Evolutionary conservation across 2,888 invertebrate species (phyloP).

Genomic region (Rhingia rostrata): DNA sequence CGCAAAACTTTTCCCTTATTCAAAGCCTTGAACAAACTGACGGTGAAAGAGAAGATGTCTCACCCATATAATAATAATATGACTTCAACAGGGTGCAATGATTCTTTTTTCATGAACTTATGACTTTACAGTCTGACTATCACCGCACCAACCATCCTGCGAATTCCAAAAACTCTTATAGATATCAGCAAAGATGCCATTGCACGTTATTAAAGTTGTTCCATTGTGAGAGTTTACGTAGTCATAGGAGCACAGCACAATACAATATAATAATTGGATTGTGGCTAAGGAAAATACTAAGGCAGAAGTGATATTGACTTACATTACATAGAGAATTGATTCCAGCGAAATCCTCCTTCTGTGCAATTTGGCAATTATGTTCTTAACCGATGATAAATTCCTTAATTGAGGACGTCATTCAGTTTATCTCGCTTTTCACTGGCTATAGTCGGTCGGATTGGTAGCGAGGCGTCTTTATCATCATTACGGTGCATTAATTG

Average conservation of each 20-base stretch:
- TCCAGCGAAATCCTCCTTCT: conserved; percentile 42
- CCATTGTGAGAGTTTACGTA: conserved; percentile 1
- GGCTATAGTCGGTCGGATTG: not conserved
- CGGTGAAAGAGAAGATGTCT: conserved; percentile 37
- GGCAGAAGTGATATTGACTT: not conserved
- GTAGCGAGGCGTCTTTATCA: conserved; percentile 36
- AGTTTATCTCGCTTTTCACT: conserved; percentile 9
- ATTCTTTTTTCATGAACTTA: conserved; percentile 41
- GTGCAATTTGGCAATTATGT: conserved; percentile 57
- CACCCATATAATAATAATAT: conserved; percentile 62
- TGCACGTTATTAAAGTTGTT: conserved; percentile 62
- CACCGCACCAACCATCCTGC: not conserved
- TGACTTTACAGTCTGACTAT: conserved; percentile 39
- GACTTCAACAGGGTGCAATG: conserved; percentile 48
- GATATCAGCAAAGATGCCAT: conserved; percentile 23
- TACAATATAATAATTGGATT: not conserved
- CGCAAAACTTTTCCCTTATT: conserved; percentile 59
- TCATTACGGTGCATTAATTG: conserved; percentile 61
- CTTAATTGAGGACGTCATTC: conserved; percentile 62
- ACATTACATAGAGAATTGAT: conserved; percentile 42
- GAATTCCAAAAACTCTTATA: conserved; percentile 22
- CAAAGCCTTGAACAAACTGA: conserved; percentile 38
- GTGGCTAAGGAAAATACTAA: not conserved
- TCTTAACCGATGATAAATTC: conserved; percentile 57
- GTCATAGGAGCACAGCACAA: not conserved